These are phyloP conservation scores for Gadopsis bispinosus DNA, from an alignment of 2,797 vertebrate genomes.

Conservation along the genomic window DNA sequence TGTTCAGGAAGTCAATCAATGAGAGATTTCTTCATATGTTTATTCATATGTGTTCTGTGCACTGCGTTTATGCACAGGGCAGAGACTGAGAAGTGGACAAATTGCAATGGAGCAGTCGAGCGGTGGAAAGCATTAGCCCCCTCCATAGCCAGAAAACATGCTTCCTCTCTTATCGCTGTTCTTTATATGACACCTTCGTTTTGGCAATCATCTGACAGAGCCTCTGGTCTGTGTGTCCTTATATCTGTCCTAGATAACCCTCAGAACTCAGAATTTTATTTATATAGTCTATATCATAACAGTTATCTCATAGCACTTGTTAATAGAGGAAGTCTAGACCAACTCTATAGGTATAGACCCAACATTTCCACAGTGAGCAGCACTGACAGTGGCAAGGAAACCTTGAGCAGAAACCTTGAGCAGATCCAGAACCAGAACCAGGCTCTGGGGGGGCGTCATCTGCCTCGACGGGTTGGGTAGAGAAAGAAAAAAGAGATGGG, in stretches of 20 bases:
- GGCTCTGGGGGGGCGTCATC: no score
- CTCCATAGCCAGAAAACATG: background rate
- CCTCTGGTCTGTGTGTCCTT: constrained; percentile 22
- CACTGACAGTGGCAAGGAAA: no score
- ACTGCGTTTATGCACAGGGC: background rate
- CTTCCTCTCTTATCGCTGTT: constrained; percentile 7
- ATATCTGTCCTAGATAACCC: background rate
- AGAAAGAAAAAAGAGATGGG: no score
- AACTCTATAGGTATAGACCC: no score
- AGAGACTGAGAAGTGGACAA: constrained; percentile 2
- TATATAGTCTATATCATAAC: no score
- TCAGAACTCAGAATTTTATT: no score
- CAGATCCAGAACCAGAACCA: no score
- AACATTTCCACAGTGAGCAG: no score
- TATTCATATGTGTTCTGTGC: background rate
- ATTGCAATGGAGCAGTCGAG: background rate
- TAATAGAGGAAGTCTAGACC: no score
- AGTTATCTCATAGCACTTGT: no score
- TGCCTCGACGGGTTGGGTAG: no score
- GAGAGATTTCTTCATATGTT: background rate
- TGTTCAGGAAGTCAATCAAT: constrained; percentile 11
- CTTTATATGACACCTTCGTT: background rate
- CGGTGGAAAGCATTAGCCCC: background rate
- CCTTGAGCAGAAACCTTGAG: no score
- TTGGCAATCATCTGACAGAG: constrained; percentile 27